Evolutionary conservation across 2,888 invertebrate genomes (phyloP), one percentile per base, ranked within the genome.

Genomic region (Gibbula magus): DNA sequence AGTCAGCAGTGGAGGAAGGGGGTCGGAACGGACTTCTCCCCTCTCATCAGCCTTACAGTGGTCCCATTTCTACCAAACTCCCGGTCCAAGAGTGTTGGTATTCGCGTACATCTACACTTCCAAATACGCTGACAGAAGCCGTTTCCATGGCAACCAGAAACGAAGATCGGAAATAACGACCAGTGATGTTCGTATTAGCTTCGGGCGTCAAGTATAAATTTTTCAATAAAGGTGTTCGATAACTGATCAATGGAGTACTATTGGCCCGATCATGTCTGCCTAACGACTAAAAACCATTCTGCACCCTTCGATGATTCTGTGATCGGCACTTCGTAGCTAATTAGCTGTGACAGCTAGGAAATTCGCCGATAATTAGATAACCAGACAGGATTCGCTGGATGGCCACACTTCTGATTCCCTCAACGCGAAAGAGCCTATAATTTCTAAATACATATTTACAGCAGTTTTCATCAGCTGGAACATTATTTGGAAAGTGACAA

Each of bases 101-200:
- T 32, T 70, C 32, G 35, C 70, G 35, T 70, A 39, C 39, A 70
- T 70, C 70, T 70, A 70, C 70, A 35, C 32, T 70, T 70, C 70
- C 70, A 70, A 70, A 70, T 70, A 70, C 70, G 70, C 70, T 35
- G 35, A 70, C 70, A 70, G 70, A 70, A 70, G 70, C 70, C 70
- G 70, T 70, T 70, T 70, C 70, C 39, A 70, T 70, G 70, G 70
- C 70, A 70, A 70, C 70, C 70, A 70, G 70, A 70, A 70, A 70
- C 35, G 70, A 70, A 70, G 70, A 70, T 70, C 32, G 70, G 70
- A 70, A 35, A 70, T 70, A 70, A 70, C 70, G 70, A 70, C 70
- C 70, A 70, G 70, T 70, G 70, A 70, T 70, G 70, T 39, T 70
- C 70, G 32, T 70, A 70, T 70, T 70, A 70, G 70, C 70, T 35